phyloP scores from a whole-genome alignment of 2,113 vertebrate genomes.

The Candoia aspera region DNA sequence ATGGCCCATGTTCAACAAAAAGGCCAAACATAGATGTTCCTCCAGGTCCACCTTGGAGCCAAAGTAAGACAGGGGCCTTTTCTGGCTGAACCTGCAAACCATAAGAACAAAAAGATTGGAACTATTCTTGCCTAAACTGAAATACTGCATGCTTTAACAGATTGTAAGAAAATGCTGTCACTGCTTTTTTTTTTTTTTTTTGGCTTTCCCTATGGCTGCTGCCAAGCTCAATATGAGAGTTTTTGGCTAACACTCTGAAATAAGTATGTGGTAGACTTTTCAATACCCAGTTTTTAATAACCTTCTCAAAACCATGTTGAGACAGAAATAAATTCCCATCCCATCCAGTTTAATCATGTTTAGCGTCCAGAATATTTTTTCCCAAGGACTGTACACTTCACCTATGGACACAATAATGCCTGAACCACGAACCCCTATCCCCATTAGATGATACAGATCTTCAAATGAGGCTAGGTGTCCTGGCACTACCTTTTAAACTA shows the following conservation, averaged over 20 bases:
- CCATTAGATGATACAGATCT: neutral
- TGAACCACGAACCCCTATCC: neutral
- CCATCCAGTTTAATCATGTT: neutral
- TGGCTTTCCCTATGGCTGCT: neutral
- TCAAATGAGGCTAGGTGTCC: neutral
- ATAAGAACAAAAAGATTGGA: neutral
- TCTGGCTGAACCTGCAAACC: constrained; percentile 61
- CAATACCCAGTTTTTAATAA: neutral
- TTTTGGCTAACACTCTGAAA: neutral
- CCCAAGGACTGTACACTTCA: neutral
- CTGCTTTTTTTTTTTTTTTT: neutral
- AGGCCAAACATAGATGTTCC: constrained; percentile 87
- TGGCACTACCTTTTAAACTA: neutral
- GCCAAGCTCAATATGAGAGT: neutral
- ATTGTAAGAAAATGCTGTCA: neutral
- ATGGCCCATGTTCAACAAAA: constrained; percentile 89
- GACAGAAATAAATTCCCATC: neutral
- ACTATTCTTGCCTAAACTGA: neutral
- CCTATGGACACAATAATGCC: neutral
- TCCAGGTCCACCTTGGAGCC: constrained; percentile 88
- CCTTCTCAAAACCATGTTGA: neutral
- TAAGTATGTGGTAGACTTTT: neutral
- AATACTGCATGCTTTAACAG: neutral
- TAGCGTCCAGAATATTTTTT: neutral
- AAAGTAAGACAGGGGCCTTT: constrained; percentile 80